Conservation (phyloP, 2,888 invertebrate genomes). For the Caenorhabditis virilis region DNA sequence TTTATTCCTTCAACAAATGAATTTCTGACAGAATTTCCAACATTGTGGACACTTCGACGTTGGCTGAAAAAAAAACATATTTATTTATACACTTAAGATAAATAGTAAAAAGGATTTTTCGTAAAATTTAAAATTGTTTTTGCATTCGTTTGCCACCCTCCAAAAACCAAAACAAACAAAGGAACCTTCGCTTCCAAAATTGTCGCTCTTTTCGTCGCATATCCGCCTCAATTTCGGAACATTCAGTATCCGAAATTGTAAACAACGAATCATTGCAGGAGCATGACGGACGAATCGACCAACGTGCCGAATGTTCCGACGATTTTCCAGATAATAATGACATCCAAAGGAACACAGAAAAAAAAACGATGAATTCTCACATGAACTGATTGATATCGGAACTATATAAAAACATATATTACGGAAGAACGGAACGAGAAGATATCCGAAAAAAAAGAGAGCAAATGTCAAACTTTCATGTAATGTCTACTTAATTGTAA, state of each 20-base stretch:
- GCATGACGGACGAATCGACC: conserved; percentile 39
- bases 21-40: conserved; percentile 10
- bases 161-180: not conserved
- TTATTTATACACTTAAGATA: not conserved
- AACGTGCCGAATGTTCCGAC: conserved; percentile 24
- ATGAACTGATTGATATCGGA: no score
- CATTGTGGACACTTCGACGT: conserved; percentile 38
- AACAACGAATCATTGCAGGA: conserved; percentile 43
- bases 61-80: conserved; percentile 31
- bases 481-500: no score
- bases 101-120: not conserved
- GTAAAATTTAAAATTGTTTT: not conserved
- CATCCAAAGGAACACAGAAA: conserved; percentile 4
- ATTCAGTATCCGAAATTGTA: conserved; percentile 44
- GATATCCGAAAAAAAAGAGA: no score
- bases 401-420: no score
- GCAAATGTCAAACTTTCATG: no score
- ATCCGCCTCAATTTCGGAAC: conserved; percentile 33
- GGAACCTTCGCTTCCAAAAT: conserved; percentile 28
- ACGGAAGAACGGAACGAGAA: no score
- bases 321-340: conserved; percentile 32
- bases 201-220: conserved; percentile 14
- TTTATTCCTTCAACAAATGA: conserved; percentile 34
- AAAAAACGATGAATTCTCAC: not conserved
- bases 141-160: conserved; percentile 1